Evolutionary conservation across 1,140 invertebrate species (phyloP).

Genomic region (Adoxophyes honmai): DNA sequence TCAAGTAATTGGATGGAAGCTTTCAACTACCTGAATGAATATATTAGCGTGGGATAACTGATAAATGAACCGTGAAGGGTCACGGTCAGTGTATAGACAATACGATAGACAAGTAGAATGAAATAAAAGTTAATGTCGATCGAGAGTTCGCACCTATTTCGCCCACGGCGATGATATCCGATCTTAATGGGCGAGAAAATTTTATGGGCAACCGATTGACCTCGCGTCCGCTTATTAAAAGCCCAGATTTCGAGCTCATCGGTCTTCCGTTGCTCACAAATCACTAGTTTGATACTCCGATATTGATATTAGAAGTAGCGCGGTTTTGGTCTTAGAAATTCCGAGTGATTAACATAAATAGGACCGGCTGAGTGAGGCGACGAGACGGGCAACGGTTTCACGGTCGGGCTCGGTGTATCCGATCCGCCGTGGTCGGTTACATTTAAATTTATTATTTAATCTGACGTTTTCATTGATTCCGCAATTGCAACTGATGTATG

Average conservation of each 20-base stretch:
- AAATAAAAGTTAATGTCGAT: constrained; percentile 26
- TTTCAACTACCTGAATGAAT: constrained; percentile 6
- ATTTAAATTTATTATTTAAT: constrained; percentile 17
- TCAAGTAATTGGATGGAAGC: background rate
- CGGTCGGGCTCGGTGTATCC: constrained; percentile 21
- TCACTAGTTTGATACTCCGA: constrained; percentile 24
- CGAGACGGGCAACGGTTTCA: constrained; percentile 30
- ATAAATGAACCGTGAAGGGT: constrained; percentile 2
- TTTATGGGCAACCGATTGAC: constrained; percentile 46
- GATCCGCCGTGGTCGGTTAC: constrained; percentile 18
- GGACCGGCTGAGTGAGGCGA: constrained; percentile 28
- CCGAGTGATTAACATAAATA: constrained; percentile 46
- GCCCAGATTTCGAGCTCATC: constrained; percentile 34
- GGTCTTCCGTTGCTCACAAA: constrained; percentile 50
- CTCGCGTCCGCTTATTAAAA: constrained; percentile 34
- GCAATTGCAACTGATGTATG: constrained; percentile 1
- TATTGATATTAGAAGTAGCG: constrained; percentile 24
- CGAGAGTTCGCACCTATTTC: constrained; percentile 31
- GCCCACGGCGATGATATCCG: constrained; percentile 35
- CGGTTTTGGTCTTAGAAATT: constrained; percentile 34
- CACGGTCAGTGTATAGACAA: constrained; percentile 4
- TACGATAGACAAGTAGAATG: constrained; percentile 6
- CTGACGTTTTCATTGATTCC: background rate
- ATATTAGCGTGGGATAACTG: background rate
- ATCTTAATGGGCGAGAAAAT: constrained; percentile 45